These are phyloP conservation scores for Todiramphus saurophagus DNA, from an alignment of 2,113 vertebrate species.

Conservation along the genomic window DNA sequence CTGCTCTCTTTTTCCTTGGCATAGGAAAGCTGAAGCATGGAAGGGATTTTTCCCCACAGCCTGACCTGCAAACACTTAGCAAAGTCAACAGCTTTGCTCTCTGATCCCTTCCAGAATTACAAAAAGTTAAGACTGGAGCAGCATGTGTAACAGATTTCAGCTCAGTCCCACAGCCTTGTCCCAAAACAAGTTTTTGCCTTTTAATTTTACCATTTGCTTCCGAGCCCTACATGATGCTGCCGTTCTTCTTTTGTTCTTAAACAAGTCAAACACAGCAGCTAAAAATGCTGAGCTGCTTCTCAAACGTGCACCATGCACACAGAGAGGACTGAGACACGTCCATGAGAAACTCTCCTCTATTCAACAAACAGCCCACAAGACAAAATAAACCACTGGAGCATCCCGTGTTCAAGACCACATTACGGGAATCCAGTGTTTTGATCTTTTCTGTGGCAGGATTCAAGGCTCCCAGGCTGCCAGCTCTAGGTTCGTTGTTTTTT, in stretches of 20 bases:
- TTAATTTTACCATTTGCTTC: neutral
- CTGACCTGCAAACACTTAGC: neutral
- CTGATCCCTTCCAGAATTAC: neutral
- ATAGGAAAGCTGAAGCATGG: neutral
- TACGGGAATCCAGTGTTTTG: neutral
- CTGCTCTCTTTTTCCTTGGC: neutral
- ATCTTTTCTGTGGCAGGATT: neutral
- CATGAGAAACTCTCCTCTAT: conserved; percentile 9
- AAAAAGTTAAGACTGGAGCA: neutral
- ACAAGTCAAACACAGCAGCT: neutral
- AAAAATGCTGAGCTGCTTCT: neutral
- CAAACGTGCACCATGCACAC: neutral
- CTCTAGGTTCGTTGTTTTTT: neutral
- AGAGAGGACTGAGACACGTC: neutral
- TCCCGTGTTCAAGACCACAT: neutral
- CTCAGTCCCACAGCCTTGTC: neutral
- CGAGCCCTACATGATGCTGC: neutral
- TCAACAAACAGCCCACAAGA: conserved; percentile 15
- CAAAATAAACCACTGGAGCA: conserved; percentile 42
- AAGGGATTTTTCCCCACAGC: neutral
- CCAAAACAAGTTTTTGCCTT: neutral
- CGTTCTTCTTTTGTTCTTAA: neutral
- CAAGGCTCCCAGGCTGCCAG: neutral
- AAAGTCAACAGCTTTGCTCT: conserved; percentile 21
- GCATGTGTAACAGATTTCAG: neutral